Evolutionary conservation across 2,888 invertebrate species (phyloP), one percentile per base, ranked within the genome.

Genomic region (Nebria brevicollis): DNA sequence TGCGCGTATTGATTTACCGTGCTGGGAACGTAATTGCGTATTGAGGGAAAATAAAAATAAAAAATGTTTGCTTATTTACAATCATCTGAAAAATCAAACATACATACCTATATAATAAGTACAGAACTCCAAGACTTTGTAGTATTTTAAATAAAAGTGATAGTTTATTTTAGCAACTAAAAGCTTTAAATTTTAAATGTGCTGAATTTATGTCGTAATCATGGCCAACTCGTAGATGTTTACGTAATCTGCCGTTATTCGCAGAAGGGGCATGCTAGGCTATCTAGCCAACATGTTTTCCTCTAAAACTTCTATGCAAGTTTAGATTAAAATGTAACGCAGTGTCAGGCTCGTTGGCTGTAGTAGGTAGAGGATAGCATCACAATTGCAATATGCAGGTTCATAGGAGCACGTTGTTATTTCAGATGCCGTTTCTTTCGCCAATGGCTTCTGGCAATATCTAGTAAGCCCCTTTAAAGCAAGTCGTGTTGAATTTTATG

Each of bases 401-500:
- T 13, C 54, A 54, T 2, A 54, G 54, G 68, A 68, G 25, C 68
- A 25, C 68, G 25, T 15, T 25, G 68, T 68, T 15, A 8, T 25
- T 68, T 68, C 15, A 10, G 8, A 15, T 68, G 20, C 10, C 68
- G 68, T 15, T 7, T 72, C 72, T 41, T 73, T 26, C 26, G 42
- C 34, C 42, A 15, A 42, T 41, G 73, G 15, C 26, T 20, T 26
- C 42, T 26, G 42, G 34, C 34, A 73, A 41, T 73, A 75, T 79
- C 68, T 72, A 15, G 79, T 11, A 66, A 73, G 66, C 74, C 74
- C 73, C 79, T 66, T 66, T 79, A 74, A 79, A 79, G 66, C 80
- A 54, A 54, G 54, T 54, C 54, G 54, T 54, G 80, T 75, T 75
- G 75, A 65, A 80, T 80, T 80, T 80, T 80, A 80, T 80, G 80